Evolutionary conservation across 2,797 vertebrate genomes (phyloP).

Genomic region (Argentina silus): DNA sequence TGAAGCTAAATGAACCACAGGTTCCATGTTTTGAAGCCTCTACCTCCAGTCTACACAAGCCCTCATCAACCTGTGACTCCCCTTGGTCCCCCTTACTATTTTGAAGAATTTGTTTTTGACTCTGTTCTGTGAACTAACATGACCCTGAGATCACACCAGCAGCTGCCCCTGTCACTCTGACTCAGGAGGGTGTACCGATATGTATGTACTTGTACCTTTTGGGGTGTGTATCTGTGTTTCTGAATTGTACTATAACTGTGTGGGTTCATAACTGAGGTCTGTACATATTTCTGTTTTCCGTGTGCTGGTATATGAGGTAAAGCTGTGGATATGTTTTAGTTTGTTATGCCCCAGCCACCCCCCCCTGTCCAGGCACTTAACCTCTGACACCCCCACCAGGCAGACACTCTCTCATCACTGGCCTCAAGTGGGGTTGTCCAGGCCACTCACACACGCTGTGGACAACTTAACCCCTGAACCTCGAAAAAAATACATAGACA

Average conservation of each 20-base stretch:
- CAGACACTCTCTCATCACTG: conserved; percentile 56
- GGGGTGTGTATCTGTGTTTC: neutral
- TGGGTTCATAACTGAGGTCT: neutral
- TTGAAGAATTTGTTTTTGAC: neutral
- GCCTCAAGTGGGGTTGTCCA: conserved; percentile 65
- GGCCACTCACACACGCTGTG: conserved; percentile 48
- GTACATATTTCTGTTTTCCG: neutral
- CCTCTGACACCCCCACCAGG: conserved; percentile 66
- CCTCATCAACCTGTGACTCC: neutral
- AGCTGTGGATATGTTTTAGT: conserved; percentile 80
- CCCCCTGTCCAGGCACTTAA: conserved; percentile 73
- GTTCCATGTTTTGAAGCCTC: neutral
- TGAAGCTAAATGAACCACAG: neutral
- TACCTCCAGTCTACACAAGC: neutral
- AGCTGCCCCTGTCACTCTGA: conserved; percentile 83
- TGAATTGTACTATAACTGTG: neutral
- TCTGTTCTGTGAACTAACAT: neutral
- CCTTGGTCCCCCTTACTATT: neutral
- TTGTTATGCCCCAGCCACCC: conserved; percentile 73
- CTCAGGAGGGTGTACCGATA: neutral
- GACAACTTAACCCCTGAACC: conserved; percentile 72
- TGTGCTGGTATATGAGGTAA: conserved; percentile 38
- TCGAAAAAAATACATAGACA: conserved; percentile 11
- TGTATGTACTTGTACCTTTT: neutral
- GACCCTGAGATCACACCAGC: conserved; percentile 58